phyloP scores from a whole-genome alignment of 1,140 invertebrate genomes.

The Eubasilissa regina region DNA sequence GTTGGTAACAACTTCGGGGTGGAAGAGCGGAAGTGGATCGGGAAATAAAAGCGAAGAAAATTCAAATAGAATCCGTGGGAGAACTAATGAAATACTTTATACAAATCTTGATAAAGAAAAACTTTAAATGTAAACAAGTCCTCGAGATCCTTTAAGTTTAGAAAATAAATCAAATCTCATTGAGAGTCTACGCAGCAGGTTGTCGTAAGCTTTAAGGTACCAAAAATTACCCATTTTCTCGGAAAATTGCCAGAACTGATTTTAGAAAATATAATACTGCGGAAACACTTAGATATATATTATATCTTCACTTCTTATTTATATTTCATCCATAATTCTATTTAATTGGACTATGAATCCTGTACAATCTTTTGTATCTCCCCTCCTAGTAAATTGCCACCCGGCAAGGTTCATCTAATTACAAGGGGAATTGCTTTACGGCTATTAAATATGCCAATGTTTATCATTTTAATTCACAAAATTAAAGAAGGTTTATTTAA shows the following conservation, averaged over 20 bases:
- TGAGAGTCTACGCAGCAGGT: neutral
- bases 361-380: conserved; percentile 39
- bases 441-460: conserved; percentile 36
- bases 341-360: conserved; percentile 35
- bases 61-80: conserved; percentile 32
- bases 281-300: too few species aligned
- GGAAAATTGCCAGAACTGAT: too few species aligned
- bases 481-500: conserved; percentile 5
- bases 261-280: too few species aligned
- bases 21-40: conserved; percentile 9
- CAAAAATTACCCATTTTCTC: too few species aligned
- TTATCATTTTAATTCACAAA: conserved; percentile 23
- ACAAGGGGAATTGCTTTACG: conserved; percentile 20
- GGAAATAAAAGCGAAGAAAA: conserved; percentile 38
- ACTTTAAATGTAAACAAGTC: conserved; percentile 24
- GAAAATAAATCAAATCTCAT: neutral
- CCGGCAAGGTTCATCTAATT: conserved; percentile 15
- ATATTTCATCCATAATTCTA: conserved; percentile 27
- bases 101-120: conserved; percentile 22
- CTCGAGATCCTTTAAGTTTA: neutral
- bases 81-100: conserved; percentile 36
- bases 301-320: too few species aligned
- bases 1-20: conserved; percentile 31
- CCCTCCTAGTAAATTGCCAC: conserved; percentile 24
- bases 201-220: too few species aligned